phyloP scores from a whole-genome alignment of 2,888 invertebrate species.

The Baccha elongata region DNA sequence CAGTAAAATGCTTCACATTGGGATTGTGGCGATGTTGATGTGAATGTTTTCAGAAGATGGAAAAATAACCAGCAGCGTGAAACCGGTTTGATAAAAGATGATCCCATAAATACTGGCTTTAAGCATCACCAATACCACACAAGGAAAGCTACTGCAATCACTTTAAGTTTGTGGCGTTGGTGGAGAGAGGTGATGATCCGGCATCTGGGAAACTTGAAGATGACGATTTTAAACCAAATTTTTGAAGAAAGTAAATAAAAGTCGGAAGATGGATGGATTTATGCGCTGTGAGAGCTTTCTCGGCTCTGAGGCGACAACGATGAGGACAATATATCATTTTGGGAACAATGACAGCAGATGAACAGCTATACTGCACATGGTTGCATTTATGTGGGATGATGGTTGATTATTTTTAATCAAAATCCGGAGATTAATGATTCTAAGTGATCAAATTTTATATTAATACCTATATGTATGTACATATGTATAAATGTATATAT shows the following conservation, averaged over 20 bases:
- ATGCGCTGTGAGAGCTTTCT: conserved; percentile 52
- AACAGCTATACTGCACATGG: conserved; percentile 13
- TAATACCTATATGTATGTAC: too few relatives aligned
- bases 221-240: conserved; percentile 4
- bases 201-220: not conserved
- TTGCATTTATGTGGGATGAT: conserved; percentile 12
- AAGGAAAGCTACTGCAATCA: conserved; percentile 8
- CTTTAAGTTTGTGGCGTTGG: conserved; percentile 15
- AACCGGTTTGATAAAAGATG: conserved; percentile 68
- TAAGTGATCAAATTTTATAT: too few relatives aligned
- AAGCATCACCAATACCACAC: conserved; percentile 51
- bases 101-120: conserved; percentile 59
- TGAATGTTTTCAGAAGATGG: conserved; percentile 17
- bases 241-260: conserved; percentile 9
- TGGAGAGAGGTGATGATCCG: conserved; percentile 12
- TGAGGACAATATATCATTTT: conserved; percentile 14
- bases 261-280: conserved; percentile 18
- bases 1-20: conserved; percentile 24
- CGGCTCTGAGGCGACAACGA: conserved; percentile 20
- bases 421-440: too few relatives aligned
- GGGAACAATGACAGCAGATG: not conserved
- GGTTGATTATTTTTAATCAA: too few relatives aligned
- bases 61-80: conserved; percentile 7
- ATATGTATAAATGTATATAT: too few relatives aligned
- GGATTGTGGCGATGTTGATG: conserved; percentile 8